Percentiles rank a stretch among this genome's conserved stretches.
phyloP scores from a whole-genome alignment of 2,888 invertebrate genomes.

The Drosophila borborema region DNA sequence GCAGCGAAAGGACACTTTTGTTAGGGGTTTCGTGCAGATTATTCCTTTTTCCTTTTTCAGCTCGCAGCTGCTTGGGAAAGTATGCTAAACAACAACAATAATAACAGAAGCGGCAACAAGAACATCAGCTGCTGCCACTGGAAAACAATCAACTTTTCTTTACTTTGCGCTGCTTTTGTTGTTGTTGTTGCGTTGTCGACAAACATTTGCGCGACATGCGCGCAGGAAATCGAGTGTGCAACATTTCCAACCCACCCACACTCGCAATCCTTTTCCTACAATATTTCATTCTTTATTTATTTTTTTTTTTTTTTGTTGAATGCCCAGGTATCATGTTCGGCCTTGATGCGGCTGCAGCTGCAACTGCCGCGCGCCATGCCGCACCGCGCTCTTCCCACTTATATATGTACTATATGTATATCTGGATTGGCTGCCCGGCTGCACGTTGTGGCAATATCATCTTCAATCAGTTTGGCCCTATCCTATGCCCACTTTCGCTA shows the following conservation, averaged over 20 bases:
- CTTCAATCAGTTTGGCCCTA: slow-evolving; percentile 68
- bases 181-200: slow-evolving; percentile 55
- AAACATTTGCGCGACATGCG: slow-evolving; percentile 73
- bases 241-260: slow-evolving; percentile 42
- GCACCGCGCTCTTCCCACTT: slow-evolving; percentile 4
- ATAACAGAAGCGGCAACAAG: slow-evolving; percentile 15
- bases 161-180: slow-evolving; percentile 43
- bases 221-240: slow-evolving; percentile 78
- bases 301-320: slow-evolving; percentile 7
- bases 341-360: slow-evolving; percentile 51
- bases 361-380: slow-evolving; percentile 17
- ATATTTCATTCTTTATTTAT: slow-evolving; percentile 16
- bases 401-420: slow-evolving; percentile 4
- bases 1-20: slow-evolving; percentile 51
- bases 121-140: slow-evolving; percentile 29
- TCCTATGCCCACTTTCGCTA: slow-evolving; percentile 63
- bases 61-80: slow-evolving; percentile 34
- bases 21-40: slow-evolving; percentile 17
- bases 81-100: slow-evolving; percentile 42
- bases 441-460: slow-evolving; percentile 37
- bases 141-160: slow-evolving; percentile 72
- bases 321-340: slow-evolving; percentile 59
- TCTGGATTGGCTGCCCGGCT: slow-evolving; percentile 10
- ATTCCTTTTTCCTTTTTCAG: slow-evolving; percentile 13
- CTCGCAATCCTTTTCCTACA: background rate